Evolutionary conservation across 2,888 invertebrate species (phyloP).

Genomic region (Litoditis marina): DNA sequence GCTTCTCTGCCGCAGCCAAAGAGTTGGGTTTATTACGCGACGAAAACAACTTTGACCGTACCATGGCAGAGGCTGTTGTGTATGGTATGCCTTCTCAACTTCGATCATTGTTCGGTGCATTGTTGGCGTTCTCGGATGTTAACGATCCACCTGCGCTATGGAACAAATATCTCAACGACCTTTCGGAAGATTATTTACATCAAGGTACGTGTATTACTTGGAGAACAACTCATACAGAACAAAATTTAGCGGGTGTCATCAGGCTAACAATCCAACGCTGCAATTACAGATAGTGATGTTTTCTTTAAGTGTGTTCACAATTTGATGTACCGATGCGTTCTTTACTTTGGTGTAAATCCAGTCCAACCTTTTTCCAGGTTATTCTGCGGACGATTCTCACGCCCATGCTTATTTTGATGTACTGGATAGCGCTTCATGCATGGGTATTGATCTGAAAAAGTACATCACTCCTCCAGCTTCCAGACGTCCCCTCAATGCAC

Average conservation of each 20-base stretch:
- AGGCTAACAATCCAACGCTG: too few species aligned
- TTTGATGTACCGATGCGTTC: too few species aligned
- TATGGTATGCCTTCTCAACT: slow-evolving; percentile 21
- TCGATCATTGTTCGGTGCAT: slow-evolving; percentile 12
- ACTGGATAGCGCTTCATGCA: neutral
- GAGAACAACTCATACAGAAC: too few species aligned
- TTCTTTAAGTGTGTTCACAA: too few species aligned
- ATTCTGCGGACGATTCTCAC: neutral
- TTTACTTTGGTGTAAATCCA: too few species aligned
- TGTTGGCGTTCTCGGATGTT: slow-evolving; percentile 5
- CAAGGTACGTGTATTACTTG: too few species aligned
- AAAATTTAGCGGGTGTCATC: too few species aligned
- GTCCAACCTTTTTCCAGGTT: neutral
- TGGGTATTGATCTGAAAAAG: slow-evolving; percentile 1
- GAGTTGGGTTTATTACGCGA: neutral
- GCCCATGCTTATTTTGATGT: slow-evolving; percentile 18
- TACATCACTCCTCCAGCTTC: too few species aligned
- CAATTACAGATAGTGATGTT: too few species aligned
- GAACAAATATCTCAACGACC: slow-evolving; percentile 1
- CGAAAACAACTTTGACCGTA: neutral
- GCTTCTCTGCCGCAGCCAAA: neutral
- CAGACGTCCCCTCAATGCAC: too few species aligned
- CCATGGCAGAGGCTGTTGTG: slow-evolving; percentile 4
- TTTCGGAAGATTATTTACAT: slow-evolving; percentile 8
- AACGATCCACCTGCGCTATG: slow-evolving; percentile 7